phyloP scores from a whole-genome alignment of 2,888 invertebrate species.

The Leistus spinibarbis region DNA sequence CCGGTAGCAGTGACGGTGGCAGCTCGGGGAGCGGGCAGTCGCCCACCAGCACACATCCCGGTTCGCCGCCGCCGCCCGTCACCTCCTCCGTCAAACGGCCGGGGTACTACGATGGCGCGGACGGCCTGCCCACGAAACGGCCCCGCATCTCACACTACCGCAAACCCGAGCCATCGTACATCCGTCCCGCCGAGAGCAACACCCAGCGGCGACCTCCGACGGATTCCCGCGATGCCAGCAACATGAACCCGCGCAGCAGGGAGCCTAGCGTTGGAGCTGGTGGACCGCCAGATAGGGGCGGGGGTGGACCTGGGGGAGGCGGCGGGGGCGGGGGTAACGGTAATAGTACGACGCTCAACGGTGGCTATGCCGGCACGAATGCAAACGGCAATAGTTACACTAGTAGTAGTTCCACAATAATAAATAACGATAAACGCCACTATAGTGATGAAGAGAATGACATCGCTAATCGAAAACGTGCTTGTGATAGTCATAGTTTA shows the following conservation, averaged over 20 bases:
- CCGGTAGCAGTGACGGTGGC: conserved; percentile 81
- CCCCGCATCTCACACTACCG: conserved; percentile 86
- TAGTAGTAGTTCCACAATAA: conserved; percentile 45
- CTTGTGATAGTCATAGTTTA: conserved; percentile 55
- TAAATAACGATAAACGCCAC: conserved; percentile 50
- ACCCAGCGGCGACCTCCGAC: conserved; percentile 55
- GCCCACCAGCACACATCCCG: conserved; percentile 74
- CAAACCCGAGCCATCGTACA: conserved; percentile 58
- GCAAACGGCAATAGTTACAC: conserved; percentile 47
- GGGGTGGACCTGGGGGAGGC: conserved; percentile 47
- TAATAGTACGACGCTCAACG: conserved; percentile 40
- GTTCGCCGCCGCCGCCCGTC: conserved; percentile 71
- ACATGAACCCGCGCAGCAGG: conserved; percentile 59
- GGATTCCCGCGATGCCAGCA: conserved; percentile 57
- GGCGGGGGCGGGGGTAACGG: conserved; percentile 50
- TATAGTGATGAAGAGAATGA: conserved; percentile 49
- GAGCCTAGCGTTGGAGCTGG: conserved; percentile 41
- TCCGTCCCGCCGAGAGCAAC: conserved; percentile 57
- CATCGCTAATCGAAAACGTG: conserved; percentile 47
- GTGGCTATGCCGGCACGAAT: conserved; percentile 44
- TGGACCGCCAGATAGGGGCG: conserved; percentile 38
- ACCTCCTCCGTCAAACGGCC: conserved; percentile 67
- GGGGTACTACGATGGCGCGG: conserved; percentile 65
- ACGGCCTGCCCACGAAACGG: conserved; percentile 72
- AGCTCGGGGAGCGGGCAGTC: conserved; percentile 81